Base-by-base conservation (phyloP, 2,797 vertebrate genomes). In the Sebastes diaconus region DNA sequence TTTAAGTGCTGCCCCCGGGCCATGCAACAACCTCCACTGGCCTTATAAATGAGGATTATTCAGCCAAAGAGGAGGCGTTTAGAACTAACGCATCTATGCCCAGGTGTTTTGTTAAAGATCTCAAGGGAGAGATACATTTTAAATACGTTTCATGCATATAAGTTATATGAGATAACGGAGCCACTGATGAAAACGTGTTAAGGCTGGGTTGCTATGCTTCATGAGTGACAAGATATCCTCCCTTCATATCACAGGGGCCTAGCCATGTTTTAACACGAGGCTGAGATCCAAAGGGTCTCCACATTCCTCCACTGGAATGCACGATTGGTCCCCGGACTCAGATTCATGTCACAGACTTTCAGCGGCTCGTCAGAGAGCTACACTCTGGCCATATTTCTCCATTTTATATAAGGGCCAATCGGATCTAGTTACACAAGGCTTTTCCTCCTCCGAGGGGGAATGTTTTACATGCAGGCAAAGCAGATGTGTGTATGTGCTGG, bases 281-380 rank as follows among this genome's bases (percentile, higher is more conserved):
- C 81, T 22, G 42, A 81, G 85, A 89, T 88, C 80, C 9, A n/a
- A 52, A 82, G 84, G 77, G 83, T 87, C 83, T 81, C 25, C 42
- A 85, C 79, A 87, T 90, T 91, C 88, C 80, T 80, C 32, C 9
- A 57, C 80, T 92, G 88, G 86, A 94, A 93, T 87, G 88, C 75
- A 78, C 54, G 87, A 92, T 88, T 78, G 86, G 87, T 94, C 90
- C 90, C 89, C 63, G 73, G 83, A 86, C 91, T 87, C 75, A 66
- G 86, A 84, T 91, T 84, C 84, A 79, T 91, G 91, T 91, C 88
- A 85, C 87, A 84, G 80, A 83, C 86, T 93, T 93, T 94, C 93
- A 92, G 87, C 90, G 30, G 86, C 90, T 92, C 84, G 85, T 94
- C 94, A 92, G 61, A 75, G 66, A 72, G 79, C 85, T 73, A 52